Conservation (phyloP, 2,113 vertebrate species). For the Rhizomys pruinosus region DNA sequence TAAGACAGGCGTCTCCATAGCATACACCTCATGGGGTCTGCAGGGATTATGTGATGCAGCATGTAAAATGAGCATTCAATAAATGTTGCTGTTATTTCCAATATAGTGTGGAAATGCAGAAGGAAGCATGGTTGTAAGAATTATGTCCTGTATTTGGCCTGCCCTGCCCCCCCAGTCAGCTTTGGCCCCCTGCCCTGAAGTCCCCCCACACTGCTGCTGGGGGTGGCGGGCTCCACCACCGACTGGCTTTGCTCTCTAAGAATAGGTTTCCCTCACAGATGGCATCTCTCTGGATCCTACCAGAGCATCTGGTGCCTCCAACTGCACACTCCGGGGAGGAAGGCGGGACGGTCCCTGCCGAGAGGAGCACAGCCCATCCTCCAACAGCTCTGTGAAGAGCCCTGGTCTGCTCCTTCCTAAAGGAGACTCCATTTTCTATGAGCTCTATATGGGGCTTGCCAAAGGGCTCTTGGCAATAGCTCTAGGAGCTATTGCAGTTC, state of each 20-base stretch:
- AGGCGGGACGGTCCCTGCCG: constrained; percentile 45
- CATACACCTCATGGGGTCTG: not conserved
- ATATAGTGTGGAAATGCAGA: not conserved
- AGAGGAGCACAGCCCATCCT: constrained; percentile 45
- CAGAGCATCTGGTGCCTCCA: constrained; percentile 80
- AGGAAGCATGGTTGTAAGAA: not conserved
- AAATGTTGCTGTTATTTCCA: constrained; percentile 18
- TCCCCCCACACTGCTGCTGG: constrained; percentile 19
- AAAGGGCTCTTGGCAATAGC: not conserved
- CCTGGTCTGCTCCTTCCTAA: not conserved
- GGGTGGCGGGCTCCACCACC: constrained; percentile 20
- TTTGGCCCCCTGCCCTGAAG: constrained; percentile 45
- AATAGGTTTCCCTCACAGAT: constrained; percentile 81
- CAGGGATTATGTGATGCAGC: not conserved
- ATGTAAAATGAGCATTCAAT: not conserved
- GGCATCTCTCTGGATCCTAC: constrained; percentile 76
- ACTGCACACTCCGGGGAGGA: constrained; percentile 77
- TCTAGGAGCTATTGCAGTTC: not conserved
- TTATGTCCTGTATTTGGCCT: constrained; percentile 7
- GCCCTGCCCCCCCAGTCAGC: not conserved
- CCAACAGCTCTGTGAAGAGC: constrained; percentile 48
- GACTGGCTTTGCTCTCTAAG: constrained; percentile 79
- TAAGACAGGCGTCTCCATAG: not conserved
- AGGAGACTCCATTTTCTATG: constrained; percentile 37
- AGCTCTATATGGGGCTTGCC: not conserved